These are phyloP conservation scores for Acanthisitta chloris DNA, from an alignment of 2,113 vertebrate species.

Conservation along the genomic window DNA sequence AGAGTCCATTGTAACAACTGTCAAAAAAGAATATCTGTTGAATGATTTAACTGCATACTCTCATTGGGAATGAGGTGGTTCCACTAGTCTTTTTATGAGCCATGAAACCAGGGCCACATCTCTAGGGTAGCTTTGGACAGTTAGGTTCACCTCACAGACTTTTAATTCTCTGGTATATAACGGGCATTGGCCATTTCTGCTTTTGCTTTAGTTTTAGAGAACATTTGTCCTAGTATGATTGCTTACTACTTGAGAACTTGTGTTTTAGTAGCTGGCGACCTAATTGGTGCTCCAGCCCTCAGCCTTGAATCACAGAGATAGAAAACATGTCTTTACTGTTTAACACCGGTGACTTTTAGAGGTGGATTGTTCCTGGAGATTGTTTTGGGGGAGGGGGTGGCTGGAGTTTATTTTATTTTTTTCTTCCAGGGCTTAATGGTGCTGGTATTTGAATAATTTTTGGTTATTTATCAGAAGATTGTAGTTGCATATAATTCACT, in stretches of 20 bases:
- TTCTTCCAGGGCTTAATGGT: background rate
- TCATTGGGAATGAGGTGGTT: background rate
- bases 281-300: background rate
- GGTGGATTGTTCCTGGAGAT: background rate
- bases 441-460: background rate
- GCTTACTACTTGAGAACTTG: background rate
- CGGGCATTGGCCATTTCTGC: background rate
- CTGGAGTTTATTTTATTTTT: background rate
- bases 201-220: background rate
- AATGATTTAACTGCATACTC: background rate
- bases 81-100: background rate
- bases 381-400: fast-evolving
- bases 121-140: background rate
- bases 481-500: background rate
- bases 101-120: background rate
- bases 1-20: background rate
- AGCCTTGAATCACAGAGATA: background rate
- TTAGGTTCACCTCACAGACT: background rate
- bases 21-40: background rate
- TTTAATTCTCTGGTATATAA: background rate
- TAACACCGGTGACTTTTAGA: background rate
- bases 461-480: background rate
- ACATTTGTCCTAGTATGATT: background rate
- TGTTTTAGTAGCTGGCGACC: background rate
- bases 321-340: background rate